Evolutionary conservation across 1,140 invertebrate genomes (phyloP).

Genomic region (Bombus ignitus): DNA sequence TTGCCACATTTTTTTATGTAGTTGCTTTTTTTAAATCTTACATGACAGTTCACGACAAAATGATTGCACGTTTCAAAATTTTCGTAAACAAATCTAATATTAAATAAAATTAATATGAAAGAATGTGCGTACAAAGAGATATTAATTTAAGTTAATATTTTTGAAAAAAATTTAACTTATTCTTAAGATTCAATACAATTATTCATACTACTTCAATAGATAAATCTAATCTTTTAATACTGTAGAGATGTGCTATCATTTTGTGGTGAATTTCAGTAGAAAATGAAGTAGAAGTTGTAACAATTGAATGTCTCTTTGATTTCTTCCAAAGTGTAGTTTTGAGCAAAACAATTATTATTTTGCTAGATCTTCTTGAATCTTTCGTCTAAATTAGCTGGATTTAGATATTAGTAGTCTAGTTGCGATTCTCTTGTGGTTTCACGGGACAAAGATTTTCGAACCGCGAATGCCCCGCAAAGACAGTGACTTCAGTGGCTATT

Average conservation of each 20-base stretch:
- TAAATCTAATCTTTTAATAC: background rate
- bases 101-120: background rate
- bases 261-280: background rate
- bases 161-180: too few relatives aligned
- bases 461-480: conserved; percentile 48
- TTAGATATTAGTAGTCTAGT: background rate
- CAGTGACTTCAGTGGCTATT: conserved; percentile 48
- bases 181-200: background rate
- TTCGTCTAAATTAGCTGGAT: background rate
- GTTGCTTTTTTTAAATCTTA: background rate
- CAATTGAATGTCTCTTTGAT: background rate
- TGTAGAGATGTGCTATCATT: background rate
- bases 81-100: too few relatives aligned
- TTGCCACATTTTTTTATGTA: background rate
- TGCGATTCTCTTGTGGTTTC: conserved; percentile 18
- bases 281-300: background rate
- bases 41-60: background rate
- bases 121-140: background rate
- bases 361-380: too few relatives aligned
- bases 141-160: background rate
- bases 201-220: background rate
- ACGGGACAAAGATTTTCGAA: conserved; percentile 30
- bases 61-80: background rate
- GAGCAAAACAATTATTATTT: background rate
- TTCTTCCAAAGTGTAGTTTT: background rate